Base-by-base conservation (phyloP, 2,113 vertebrate species). In the Myxocyprinus asiaticus region DNA sequence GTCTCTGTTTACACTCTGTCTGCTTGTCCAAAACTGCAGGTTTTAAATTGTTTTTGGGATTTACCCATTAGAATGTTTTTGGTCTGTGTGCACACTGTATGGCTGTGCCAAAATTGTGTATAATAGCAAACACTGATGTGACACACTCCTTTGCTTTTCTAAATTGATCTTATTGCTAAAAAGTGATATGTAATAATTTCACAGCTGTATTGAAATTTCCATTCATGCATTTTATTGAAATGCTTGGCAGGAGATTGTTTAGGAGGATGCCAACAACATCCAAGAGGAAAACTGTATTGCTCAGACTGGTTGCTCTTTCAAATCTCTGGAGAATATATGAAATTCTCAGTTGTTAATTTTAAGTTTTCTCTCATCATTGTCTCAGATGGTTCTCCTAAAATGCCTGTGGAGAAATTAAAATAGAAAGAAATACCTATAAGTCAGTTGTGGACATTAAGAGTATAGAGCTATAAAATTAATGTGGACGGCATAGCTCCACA, bases 21-120 rank as follows among this genome's bases (percentile, higher is more conserved):
- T 33, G 22, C 22, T 33, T 33, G 22, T 33, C 22, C 22, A 70
- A 73, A 81, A 56, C 64, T 9, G 3, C 64, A 75, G 72, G 72
- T 51, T 75, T 63, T 4, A 75, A 75, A 75, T 63, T 0, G 72
- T 50, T 62, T 75, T 75, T 75, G 7, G 58, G 59, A 50, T 74
- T 75, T 4, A 75, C 10, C 56, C 50, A 22, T 62, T 11, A 62
- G 45, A 45, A 50, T 2, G 58, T 48, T 51, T 51, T 3, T 14
- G 8, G 17, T 15, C 7, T 63, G 72, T 50, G 48, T 9, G n/a
- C 42, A 6, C 9, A 7, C 11, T n/a, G 7, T 58, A n/a, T 15
- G 55, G 6, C n/a, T 58, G n/a, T 58, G 14, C 6, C 55, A 7
- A 51, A n/a, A 7, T 4, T 42, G 11, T 50, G 44, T 14, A 56